Evolutionary conservation across 1,140 invertebrate genomes (phyloP), one percentile per base, ranked within the genome.

Genomic region (Conopomorpha cramerella): DNA sequence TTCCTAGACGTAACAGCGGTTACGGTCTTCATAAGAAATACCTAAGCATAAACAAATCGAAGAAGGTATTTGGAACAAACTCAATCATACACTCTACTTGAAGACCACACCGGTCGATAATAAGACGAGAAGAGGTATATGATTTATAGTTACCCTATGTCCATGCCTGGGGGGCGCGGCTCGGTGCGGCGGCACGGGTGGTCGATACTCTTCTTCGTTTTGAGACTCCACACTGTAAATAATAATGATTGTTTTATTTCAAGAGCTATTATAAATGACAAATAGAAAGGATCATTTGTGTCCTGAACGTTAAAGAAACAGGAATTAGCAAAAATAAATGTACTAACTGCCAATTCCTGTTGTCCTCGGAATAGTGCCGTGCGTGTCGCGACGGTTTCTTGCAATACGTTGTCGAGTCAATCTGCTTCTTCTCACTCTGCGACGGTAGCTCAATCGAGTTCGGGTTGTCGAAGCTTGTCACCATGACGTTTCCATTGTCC

Each of bases 121-220:
- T n/a, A n/a, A n/a, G n/a, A 18, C 13, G 15, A 32, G 27, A 43
- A 37, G 19, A 29, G 30, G 6, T 26, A 17, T 30, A 23, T 14
- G 25, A 8, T 17, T 12, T 29, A 35, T 28, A 43, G 48, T 56
- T 46, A 70, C 68, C 65, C 68, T 71, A 49, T 41, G 19, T 23
- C 19, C 19, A 23, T 23, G 10, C 19, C 19, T 10, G 52, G 59
- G 49, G 26, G 83, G 77, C 1, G 82, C 81, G 23, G 86, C 83
- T 67, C 91, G 80, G 56, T 93, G 92, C 0, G 92, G 92, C 8
- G 91, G 92, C 17, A 93, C 89, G 1, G 91, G 91, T 0, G 91
- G 91, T 39, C 88, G 84, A 58, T 92, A 92, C 35, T 90, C 88
- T 38, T 84, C 82, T 36, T 77, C 70, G 16, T 60, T 40, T 37